phyloP scores from a whole-genome alignment of 2,888 invertebrate species.

The Mythimna albipuncta region DNA sequence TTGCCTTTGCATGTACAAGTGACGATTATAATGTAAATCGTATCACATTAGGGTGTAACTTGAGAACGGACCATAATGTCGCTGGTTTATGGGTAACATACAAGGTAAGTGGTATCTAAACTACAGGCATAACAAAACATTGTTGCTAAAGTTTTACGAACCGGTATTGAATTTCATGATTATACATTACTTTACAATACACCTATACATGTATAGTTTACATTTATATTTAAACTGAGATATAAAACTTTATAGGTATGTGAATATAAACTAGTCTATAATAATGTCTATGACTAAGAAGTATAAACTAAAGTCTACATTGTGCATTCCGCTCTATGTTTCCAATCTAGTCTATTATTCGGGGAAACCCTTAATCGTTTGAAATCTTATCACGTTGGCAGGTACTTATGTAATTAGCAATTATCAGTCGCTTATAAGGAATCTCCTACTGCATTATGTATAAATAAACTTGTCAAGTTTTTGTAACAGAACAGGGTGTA shows the following conservation, averaged over 20 bases:
- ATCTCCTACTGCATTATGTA: slow-evolving; percentile 10
- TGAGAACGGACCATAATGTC: slow-evolving; percentile 38
- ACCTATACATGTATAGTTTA: slow-evolving; percentile 9
- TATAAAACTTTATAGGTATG: slow-evolving; percentile 7
- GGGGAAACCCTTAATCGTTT: slow-evolving; percentile 48
- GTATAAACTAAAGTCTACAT: slow-evolving; percentile 6
- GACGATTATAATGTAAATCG: slow-evolving; percentile 53
- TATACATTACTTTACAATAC: slow-evolving; percentile 39
- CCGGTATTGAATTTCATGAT: slow-evolving; percentile 51
- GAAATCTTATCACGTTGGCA: slow-evolving; percentile 32
- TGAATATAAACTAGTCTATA: slow-evolving; percentile 11
- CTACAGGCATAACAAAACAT: slow-evolving; percentile 49
- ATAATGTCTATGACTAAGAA: slow-evolving; percentile 25
- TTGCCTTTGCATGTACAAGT: slow-evolving; percentile 29
- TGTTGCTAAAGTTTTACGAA: slow-evolving; percentile 59
- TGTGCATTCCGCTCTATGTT: slow-evolving; percentile 27
- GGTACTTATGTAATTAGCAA: slow-evolving; percentile 3
- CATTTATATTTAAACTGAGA: not conserved
- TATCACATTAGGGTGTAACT: slow-evolving; percentile 51
- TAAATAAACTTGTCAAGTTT: not conserved
- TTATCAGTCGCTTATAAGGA: slow-evolving; percentile 5
- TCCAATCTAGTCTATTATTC: slow-evolving; percentile 40
- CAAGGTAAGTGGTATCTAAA: slow-evolving; percentile 45
- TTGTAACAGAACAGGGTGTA: not conserved
- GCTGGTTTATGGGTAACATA: slow-evolving; percentile 45